Conservation (phyloP, 1,140 invertebrate species). For the Euwallacea similis region DNA sequence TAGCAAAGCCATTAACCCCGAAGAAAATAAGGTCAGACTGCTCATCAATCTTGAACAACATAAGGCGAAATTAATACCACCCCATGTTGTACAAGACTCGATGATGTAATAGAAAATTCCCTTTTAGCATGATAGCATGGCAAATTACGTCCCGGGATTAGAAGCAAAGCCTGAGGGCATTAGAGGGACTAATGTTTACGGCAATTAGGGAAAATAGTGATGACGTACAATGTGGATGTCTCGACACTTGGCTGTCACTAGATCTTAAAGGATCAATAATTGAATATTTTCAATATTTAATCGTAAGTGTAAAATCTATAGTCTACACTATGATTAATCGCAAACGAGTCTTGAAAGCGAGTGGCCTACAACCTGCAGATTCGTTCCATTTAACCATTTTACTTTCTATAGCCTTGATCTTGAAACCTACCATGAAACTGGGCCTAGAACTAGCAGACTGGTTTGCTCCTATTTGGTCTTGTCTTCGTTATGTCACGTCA, state of each 20-base stretch:
- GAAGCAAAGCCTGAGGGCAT: not conserved
- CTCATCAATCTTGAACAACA: slow-evolving; percentile 2
- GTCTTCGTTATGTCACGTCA: not conserved
- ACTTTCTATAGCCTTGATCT: slow-evolving; percentile 1
- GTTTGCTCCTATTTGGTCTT: slow-evolving; percentile 1
- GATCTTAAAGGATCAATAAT: too few relatives aligned
- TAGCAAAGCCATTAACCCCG: not conserved
- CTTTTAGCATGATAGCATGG: not conserved
- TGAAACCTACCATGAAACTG: not conserved
- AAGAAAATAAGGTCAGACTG: slow-evolving; percentile 2
- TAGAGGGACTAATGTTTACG: not conserved
- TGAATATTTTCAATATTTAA: too few relatives aligned
- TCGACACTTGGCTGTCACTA: too few relatives aligned
- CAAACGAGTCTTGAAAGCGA: not conserved
- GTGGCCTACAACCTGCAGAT: not conserved
- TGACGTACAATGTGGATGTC: too few relatives aligned
- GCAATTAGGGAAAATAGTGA: too few relatives aligned
- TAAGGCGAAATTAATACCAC: not conserved
- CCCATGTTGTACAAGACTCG: not conserved
- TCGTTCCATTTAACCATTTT: not conserved
- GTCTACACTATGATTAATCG: too few relatives aligned
- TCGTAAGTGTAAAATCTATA: too few relatives aligned
- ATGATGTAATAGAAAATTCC: not conserved
- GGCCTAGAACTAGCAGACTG: not conserved
- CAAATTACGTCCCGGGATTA: not conserved